A percentile compares a stretch with the other conserved stretches of the same genome.
These are phyloP conservation scores for Sternotherus odoratus DNA, from an alignment of 2,797 vertebrate genomes.

Conservation along the genomic window DNA sequence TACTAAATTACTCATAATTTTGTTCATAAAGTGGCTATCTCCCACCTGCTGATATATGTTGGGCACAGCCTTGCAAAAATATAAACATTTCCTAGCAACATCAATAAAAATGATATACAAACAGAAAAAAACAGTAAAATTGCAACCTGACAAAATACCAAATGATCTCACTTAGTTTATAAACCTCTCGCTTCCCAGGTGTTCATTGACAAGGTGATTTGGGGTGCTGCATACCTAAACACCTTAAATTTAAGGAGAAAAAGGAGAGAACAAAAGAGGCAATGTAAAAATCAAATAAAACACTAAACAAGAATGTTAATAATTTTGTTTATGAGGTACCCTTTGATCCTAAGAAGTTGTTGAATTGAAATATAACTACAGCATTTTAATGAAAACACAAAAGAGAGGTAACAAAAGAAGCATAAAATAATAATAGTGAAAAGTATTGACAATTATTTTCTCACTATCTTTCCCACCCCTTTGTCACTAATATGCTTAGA, in stretches of 20 bases:
- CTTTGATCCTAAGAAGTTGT: background rate
- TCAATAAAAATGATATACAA: background rate
- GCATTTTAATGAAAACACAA: background rate
- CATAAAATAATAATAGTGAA: background rate
- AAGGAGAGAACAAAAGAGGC: background rate
- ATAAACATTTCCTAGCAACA: background rate
- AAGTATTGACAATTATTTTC: rapidly evolving
- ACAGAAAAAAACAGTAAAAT: background rate
- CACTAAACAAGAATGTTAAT: background rate
- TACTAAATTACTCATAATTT: background rate
- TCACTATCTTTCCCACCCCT: background rate
- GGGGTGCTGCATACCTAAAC: too few species aligned
- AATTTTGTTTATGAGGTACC: background rate
- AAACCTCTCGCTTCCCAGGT: background rate
- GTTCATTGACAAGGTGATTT: background rate
- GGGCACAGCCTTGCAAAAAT: background rate
- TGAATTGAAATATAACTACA: background rate
- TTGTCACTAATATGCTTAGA: background rate
- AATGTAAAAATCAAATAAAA: background rate
- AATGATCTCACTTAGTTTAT: background rate
- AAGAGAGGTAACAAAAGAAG: rapidly evolving
- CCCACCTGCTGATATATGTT: background rate
- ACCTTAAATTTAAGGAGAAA: too few species aligned
- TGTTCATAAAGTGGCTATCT: background rate
- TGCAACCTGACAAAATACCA: background rate